Percentiles rank a stretch among this genome's conserved stretches.
These are phyloP conservation scores for Enteromius trimaculatus DNA, from an alignment of 2,797 vertebrate species.

Conservation along the genomic window DNA sequence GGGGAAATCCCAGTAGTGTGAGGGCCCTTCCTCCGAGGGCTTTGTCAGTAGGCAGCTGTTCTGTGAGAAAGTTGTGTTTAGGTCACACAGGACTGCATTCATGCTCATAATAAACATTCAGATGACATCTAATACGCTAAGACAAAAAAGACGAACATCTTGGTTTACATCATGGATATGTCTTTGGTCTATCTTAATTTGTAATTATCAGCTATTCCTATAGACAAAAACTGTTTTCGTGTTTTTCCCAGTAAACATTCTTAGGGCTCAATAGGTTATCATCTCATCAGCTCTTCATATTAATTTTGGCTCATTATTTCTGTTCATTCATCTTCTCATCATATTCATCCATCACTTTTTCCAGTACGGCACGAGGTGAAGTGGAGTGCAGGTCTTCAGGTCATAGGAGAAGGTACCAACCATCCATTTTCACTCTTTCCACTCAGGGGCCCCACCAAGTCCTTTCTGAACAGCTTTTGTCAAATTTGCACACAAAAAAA, in stretches of 20 bases:
- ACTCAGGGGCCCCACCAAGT: background rate
- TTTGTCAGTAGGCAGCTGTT: conserved; percentile 1
- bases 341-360: background rate
- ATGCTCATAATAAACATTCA: background rate
- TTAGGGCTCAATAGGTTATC: background rate
- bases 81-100: conserved; percentile 12
- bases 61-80: conserved; percentile 38
- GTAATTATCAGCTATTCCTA: background rate
- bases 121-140: background rate
- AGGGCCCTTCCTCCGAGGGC: background rate
- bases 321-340: background rate
- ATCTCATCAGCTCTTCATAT: conserved; percentile 4
- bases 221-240: background rate
- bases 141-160: conserved; percentile 1
- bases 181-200: background rate
- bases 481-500: background rate
- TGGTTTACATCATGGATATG: background rate
- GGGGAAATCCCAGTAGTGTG: conserved; percentile 13
- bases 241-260: background rate
- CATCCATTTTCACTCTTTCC: background rate
- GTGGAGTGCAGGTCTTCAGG: conserved; percentile 41
- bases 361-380: conserved; percentile 44
- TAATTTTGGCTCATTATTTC: background rate
- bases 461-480: background rate
- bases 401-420: conserved; percentile 61